Evolutionary conservation across 2,113 vertebrate genomes (phyloP).

Genomic region (Carassius carassius): DNA sequence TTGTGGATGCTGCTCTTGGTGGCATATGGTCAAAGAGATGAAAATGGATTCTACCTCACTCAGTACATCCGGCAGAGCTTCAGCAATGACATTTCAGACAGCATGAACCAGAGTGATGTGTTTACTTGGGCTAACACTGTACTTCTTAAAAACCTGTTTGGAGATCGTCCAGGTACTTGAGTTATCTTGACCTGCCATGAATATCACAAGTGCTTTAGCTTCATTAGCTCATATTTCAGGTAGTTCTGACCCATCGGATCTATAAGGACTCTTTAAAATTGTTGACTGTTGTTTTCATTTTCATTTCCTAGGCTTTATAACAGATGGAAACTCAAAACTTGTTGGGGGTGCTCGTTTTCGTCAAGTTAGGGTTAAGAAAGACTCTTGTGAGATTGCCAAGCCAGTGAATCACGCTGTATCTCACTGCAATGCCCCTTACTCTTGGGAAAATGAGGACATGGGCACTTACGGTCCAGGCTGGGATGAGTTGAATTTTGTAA

Average conservation of each 20-base stretch:
- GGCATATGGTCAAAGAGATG: conserved; percentile 91
- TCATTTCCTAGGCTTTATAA: conserved; percentile 85
- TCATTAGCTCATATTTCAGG: background rate
- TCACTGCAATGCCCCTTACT: conserved; percentile 81
- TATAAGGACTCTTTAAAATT: background rate
- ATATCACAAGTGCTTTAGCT: background rate
- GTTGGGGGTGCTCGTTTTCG: conserved; percentile 87
- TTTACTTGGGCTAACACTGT: conserved; percentile 88
- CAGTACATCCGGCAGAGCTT: conserved; percentile 89
- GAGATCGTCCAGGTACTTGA: conserved; percentile 80
- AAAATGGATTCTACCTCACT: conserved; percentile 86
- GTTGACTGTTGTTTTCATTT: background rate
- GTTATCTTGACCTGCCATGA: background rate
- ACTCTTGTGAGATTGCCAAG: conserved; percentile 74
- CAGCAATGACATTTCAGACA: conserved; percentile 74
- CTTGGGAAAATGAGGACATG: conserved; percentile 84
- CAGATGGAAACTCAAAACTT: conserved; percentile 92
- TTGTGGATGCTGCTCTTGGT: conserved; percentile 93
- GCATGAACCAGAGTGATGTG: conserved; percentile 82
- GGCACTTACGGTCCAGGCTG: conserved; percentile 81
- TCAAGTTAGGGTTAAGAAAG: conserved; percentile 84
- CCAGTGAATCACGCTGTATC: conserved; percentile 66
- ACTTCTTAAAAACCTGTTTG: conserved; percentile 84
- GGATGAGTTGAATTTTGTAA: conserved; percentile 65
- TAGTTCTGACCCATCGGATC: background rate